A percentile compares a stretch with the other conserved stretches of the same genome.
These are phyloP conservation scores for Ophion costatus DNA, from an alignment of 2,888 invertebrate genomes.

Conservation along the genomic window DNA sequence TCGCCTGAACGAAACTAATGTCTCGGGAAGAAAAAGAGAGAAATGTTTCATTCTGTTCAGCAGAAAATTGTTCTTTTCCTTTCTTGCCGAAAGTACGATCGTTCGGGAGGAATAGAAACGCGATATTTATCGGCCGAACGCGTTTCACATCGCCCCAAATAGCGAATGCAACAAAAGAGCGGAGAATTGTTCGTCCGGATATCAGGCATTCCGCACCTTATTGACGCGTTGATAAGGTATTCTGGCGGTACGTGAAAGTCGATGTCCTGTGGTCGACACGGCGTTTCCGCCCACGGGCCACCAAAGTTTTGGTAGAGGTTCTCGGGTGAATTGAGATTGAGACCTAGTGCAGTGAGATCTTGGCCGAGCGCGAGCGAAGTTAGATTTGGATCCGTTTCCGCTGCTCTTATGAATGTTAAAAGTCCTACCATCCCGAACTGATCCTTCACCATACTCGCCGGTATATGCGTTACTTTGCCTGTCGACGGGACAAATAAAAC, in stretches of 20 bases:
- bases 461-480: slow-evolving; percentile 99
- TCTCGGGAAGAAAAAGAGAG: neutral
- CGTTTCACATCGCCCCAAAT: neutral
- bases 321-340: slow-evolving; percentile 99
- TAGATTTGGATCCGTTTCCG: slow-evolving; percentile 98
- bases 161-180: neutral
- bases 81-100: neutral
- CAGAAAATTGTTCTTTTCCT: neutral
- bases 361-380: slow-evolving; percentile 98
- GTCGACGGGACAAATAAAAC: slow-evolving; percentile 72
- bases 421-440: slow-evolving; percentile 99
- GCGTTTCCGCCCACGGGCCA: slow-evolving; percentile 99
- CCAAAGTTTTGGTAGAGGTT: slow-evolving; percentile 99
- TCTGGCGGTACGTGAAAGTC: slow-evolving; percentile 99
- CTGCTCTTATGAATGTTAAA: slow-evolving; percentile 98
- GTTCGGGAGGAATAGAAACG: neutral
- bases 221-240: slow-evolving; percentile 98
- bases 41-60: neutral
- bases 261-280: slow-evolving; percentile 99
- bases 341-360: slow-evolving; percentile 98
- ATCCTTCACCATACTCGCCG: slow-evolving; percentile 99
- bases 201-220: slow-evolving; percentile 85
- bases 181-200: neutral
- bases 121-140: neutral
- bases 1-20: neutral